Conservation (phyloP, 2,797 vertebrate species). For the Mastacembelus armatus region DNA sequence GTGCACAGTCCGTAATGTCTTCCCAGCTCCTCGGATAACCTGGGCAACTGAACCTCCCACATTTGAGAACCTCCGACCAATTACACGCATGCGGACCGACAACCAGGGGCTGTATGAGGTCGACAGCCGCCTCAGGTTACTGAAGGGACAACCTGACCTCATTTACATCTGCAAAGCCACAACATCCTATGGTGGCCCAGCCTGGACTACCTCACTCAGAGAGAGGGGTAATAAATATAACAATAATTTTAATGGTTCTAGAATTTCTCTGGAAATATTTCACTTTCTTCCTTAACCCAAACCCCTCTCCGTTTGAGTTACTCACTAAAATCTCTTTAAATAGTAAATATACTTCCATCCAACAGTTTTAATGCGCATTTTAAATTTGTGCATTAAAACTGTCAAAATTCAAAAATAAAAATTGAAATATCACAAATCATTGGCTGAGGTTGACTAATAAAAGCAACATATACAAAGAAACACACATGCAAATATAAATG, state of each 20-base stretch:
- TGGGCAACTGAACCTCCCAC: conserved; percentile 79
- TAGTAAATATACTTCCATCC: too few species aligned
- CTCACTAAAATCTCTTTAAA: too few species aligned
- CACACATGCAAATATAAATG: too few species aligned
- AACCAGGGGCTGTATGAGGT: conserved; percentile 71
- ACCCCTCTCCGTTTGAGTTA: too few species aligned
- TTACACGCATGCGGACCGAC: conserved; percentile 69
- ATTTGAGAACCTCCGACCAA: conserved; percentile 62
- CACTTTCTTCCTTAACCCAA: too few species aligned
- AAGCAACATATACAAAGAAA: too few species aligned
- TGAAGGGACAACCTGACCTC: conserved; percentile 58
- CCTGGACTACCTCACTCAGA: conserved; percentile 78
- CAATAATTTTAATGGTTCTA: background rate
- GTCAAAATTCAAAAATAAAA: too few species aligned
- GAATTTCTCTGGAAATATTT: too few species aligned
- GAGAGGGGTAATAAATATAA: conserved; percentile 69
- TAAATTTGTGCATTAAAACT: too few species aligned
- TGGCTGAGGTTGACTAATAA: too few species aligned
- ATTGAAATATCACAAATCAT: too few species aligned
- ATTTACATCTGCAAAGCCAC: conserved; percentile 82
- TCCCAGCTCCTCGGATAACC: conserved; percentile 76
- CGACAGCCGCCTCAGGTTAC: conserved; percentile 76
- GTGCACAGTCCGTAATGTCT: conserved; percentile 73
- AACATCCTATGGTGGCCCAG: conserved; percentile 60
- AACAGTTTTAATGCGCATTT: too few species aligned